These are phyloP conservation scores for Sepioteuthis lessoniana DNA, from an alignment of 2,888 invertebrate genomes.

Conservation along the genomic window DNA sequence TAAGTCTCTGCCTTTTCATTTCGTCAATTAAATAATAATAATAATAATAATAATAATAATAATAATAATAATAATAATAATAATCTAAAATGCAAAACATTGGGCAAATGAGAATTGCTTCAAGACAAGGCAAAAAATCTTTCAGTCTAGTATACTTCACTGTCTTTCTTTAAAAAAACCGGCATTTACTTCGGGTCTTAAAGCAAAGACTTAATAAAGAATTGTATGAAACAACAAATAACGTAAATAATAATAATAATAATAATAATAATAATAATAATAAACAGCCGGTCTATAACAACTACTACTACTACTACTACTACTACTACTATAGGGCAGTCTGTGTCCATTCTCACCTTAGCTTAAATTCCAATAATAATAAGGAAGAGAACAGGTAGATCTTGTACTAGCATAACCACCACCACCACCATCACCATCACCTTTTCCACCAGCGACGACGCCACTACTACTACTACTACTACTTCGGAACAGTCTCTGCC, in stretches of 20 bases:
- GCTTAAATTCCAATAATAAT: not conserved
- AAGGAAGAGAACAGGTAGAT: not conserved
- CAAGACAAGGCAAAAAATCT: too few species aligned
- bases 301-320: not conserved
- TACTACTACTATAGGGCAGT: not conserved
- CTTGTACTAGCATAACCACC: not conserved
- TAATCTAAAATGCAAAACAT: not conserved
- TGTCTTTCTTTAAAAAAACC: too few species aligned
- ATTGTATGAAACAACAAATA: too few species aligned
- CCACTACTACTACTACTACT: not conserved
- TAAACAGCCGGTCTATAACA: not conserved
- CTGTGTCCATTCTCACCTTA: not conserved
- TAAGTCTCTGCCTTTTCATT: too few species aligned
- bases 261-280: not conserved
- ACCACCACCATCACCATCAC: not conserved
- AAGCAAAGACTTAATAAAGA: too few species aligned
- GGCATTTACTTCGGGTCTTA: too few species aligned
- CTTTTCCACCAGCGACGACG: not conserved
- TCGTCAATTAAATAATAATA: too few species aligned
- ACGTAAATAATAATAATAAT: too few species aligned
- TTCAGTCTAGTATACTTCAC: too few species aligned
- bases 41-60: too few species aligned
- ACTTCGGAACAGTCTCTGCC: not conserved
- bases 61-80: too few species aligned
- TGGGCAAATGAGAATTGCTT: not conserved